Evolutionary conservation across 2,888 invertebrate genomes (phyloP).

Genomic region (Drosophila paranaensis): DNA sequence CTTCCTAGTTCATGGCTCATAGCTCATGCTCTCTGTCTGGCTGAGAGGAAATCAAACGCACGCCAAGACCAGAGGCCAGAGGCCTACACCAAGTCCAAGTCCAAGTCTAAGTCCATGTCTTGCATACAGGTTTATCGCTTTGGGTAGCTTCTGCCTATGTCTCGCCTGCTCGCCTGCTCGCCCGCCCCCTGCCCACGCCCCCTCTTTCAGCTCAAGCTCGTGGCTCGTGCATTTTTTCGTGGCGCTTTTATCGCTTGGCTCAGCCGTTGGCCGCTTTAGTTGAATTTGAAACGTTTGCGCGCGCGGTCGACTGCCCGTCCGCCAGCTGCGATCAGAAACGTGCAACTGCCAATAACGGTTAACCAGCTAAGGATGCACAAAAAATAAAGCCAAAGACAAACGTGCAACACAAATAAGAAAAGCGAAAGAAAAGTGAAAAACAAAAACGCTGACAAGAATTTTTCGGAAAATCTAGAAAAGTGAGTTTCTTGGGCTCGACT

Average conservation of each 20-base stretch:
- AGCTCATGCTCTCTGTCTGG: background rate
- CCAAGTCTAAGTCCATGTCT: slow-evolving; percentile 38
- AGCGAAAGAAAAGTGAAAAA: slow-evolving; percentile 34
- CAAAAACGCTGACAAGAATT: slow-evolving; percentile 43
- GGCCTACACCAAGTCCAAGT: slow-evolving; percentile 24
- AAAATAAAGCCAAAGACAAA: background rate
- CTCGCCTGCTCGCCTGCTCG: slow-evolving; percentile 35
- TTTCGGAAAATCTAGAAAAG: slow-evolving; percentile 36
- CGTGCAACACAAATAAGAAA: slow-evolving; percentile 16
- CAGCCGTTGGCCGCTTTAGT: slow-evolving; percentile 73
- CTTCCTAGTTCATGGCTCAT: slow-evolving; percentile 26
- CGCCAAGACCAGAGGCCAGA: slow-evolving; percentile 5
- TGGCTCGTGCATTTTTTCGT: slow-evolving; percentile 40
- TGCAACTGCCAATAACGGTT: slow-evolving; percentile 38
- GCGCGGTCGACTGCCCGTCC: slow-evolving; percentile 67
- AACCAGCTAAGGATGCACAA: slow-evolving; percentile 24
- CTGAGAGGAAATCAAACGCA: slow-evolving; percentile 59
- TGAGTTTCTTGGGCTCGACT: slow-evolving; percentile 40
- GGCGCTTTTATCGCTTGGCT: slow-evolving; percentile 64
- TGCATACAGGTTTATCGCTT: slow-evolving; percentile 70
- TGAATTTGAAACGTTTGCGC: slow-evolving; percentile 80
- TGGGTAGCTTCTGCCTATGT: slow-evolving; percentile 71
- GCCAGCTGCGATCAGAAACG: slow-evolving; percentile 20
- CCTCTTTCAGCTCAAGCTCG: no score
- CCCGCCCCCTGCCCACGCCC: background rate